Base-by-base conservation (phyloP, 2,113 vertebrate genomes). In the Leucopsar rothschildi region DNA sequence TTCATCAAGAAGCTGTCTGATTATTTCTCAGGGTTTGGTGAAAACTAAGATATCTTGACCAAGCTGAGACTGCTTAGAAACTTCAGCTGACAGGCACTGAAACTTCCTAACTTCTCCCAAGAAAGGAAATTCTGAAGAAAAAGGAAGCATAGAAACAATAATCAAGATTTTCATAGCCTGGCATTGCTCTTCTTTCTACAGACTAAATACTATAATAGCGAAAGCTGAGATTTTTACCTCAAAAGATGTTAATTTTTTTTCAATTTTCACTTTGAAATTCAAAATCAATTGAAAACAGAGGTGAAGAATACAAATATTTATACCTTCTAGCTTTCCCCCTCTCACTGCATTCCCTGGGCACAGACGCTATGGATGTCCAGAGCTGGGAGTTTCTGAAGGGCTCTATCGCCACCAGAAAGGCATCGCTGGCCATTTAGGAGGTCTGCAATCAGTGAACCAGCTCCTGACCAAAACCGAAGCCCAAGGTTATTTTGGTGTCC, bases 371-470 rank as follows among this genome's bases (percentile, higher is more conserved):
- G 40, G 28, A 16, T 25, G 7, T 31, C 13, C 64, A 65, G 27
- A 39, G 11, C 28, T n/a, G 27, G 21, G 45, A 55, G 28, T 72
- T 50, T 76, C n/a, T 40, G 64, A 50, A 81, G 28, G 6, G 31
- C 31, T 53, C 39, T 50, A 0, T 21, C 0, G 0, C 35, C 44
- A 61, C 35, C 44, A 61, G 27, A 49, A 75, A 53, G 24, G 7
- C 33, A 21, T n/a, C 31, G 49, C 13, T 42, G 49, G 14, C 21
- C 24, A 49, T 16, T 76, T 59, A 69, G 11, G 13, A 35, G 5
- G 40, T 53, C 15, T 20, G 25, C 47, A 52, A 21, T 16, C 35
- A 69, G 21, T 25, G 60, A 57, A 28, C 6, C 42, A 68, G 12
- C 25, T 79, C 12, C 44, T 39, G 35, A 52, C 21, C 42, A 85